Conservation (phyloP, 2,888 invertebrate species). For the Corbicula japonica region DNA sequence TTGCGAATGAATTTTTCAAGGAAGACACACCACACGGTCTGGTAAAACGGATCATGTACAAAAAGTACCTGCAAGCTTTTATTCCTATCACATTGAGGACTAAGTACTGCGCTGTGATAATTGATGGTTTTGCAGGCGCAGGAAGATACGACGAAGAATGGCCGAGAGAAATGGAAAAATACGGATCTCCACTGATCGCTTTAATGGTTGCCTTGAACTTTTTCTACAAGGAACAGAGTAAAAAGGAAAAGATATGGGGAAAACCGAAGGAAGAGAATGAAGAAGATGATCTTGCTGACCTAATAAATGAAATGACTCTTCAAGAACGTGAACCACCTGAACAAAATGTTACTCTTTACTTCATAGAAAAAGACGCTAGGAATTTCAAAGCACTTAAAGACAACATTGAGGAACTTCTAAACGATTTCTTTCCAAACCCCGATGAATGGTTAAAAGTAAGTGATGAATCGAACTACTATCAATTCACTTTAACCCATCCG, state of each 20-base stretch:
- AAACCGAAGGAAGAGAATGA: too few species aligned
- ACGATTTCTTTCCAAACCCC: not conserved
- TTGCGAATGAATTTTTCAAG: too few species aligned
- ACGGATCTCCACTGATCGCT: constrained; percentile 37
- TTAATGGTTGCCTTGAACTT: constrained; percentile 14
- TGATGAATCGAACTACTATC: not conserved
- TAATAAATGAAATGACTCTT: too few species aligned
- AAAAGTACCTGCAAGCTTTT: constrained; percentile 29
- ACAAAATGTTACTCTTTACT: not conserved
- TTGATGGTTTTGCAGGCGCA: constrained; percentile 29
- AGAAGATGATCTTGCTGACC: too few species aligned
- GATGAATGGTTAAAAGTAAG: not conserved
- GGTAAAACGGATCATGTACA: constrained; percentile 30
- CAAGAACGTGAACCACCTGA: too few species aligned
- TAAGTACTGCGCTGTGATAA: not conserved
- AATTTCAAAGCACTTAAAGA: not conserved
- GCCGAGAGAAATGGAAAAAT: constrained; percentile 14
- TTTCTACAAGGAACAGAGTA: too few species aligned
- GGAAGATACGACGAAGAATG: constrained; percentile 25
- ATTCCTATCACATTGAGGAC: constrained; percentile 3
- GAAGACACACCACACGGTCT: constrained; percentile 23
- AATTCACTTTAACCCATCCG: not conserved
- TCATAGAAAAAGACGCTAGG: not conserved
- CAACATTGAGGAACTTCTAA: not conserved
- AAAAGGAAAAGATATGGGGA: too few species aligned